phyloP scores from a whole-genome alignment of 2,797 vertebrate species.

The Falco novaeseelandiae region DNA sequence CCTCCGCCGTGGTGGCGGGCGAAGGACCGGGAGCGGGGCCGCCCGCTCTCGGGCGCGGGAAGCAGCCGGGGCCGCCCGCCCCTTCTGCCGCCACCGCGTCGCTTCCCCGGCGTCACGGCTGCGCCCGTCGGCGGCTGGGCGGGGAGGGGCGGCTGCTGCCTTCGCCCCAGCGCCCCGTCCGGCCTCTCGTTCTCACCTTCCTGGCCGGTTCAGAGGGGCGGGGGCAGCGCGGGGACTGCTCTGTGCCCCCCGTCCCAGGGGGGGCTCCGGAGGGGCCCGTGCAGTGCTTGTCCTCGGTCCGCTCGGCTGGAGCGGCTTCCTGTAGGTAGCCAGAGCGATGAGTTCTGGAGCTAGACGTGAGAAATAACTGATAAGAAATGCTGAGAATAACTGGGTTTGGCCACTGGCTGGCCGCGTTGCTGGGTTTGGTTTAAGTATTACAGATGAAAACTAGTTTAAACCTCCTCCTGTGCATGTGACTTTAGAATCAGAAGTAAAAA shows the following conservation, averaged over 20 bases:
- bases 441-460: neutral
- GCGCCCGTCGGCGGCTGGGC: neutral
- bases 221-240: neutral
- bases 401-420: fast-evolving
- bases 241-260: fast-evolving
- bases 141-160: neutral
- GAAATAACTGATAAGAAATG: fast-evolving
- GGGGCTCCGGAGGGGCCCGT: fast-evolving
- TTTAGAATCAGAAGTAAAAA: neutral
- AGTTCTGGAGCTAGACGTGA: fast-evolving
- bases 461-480: fast-evolving
- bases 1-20: too few species aligned
- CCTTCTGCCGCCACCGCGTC: neutral
- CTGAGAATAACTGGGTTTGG: neutral
- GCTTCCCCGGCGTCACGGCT: neutral
- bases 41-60: neutral
- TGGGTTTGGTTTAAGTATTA: neutral
- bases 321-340: fast-evolving
- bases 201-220: neutral
- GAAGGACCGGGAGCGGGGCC: too few species aligned
- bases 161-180: too few species aligned
- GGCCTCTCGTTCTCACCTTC: too few species aligned
- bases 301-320: fast-evolving
- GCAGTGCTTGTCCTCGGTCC: fast-evolving
- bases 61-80: neutral